These are phyloP conservation scores for Aspidiotus destructor DNA, from an alignment of 2,888 invertebrate species.

Conservation along the genomic window DNA sequence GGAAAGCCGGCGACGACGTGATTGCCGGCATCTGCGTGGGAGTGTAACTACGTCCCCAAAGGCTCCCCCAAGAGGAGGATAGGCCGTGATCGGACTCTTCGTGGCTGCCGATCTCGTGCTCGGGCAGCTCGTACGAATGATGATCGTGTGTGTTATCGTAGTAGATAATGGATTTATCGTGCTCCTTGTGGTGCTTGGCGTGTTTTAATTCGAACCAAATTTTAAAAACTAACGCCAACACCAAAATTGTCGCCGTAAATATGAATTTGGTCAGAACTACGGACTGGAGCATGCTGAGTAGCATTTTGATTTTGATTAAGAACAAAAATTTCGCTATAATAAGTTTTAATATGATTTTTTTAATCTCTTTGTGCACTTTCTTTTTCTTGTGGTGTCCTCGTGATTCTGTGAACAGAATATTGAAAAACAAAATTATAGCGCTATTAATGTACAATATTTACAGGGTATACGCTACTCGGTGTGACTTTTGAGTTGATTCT, in stretches of 20 bases:
- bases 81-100: constrained; percentile 36
- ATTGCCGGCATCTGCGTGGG: constrained; percentile 11
- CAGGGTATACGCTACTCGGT: no score
- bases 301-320: constrained; percentile 39
- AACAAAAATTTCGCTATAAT: constrained; percentile 39
- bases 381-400: constrained; percentile 39
- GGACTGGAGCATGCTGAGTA: constrained; percentile 39
- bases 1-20: constrained; percentile 17
- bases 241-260: constrained; percentile 38
- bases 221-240: constrained; percentile 38
- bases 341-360: constrained; percentile 39
- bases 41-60: constrained; percentile 29
- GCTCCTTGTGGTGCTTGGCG: constrained; percentile 33
- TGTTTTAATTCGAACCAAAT: constrained; percentile 38
- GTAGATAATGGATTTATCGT: constrained; percentile 34
- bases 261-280: constrained; percentile 39
- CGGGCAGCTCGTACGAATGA: constrained; percentile 39
- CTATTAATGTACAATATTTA: no score
- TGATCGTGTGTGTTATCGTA: constrained; percentile 38
- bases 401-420: constrained; percentile 35
- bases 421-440: no score
- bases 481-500: no score
- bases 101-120: constrained; percentile 35
- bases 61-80: constrained; percentile 37
- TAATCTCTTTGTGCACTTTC: constrained; percentile 39